Evolutionary conservation across 2,888 invertebrate species (phyloP), one percentile per base, ranked within the genome.

Genomic region (Pseudanteris insignis): DNA sequence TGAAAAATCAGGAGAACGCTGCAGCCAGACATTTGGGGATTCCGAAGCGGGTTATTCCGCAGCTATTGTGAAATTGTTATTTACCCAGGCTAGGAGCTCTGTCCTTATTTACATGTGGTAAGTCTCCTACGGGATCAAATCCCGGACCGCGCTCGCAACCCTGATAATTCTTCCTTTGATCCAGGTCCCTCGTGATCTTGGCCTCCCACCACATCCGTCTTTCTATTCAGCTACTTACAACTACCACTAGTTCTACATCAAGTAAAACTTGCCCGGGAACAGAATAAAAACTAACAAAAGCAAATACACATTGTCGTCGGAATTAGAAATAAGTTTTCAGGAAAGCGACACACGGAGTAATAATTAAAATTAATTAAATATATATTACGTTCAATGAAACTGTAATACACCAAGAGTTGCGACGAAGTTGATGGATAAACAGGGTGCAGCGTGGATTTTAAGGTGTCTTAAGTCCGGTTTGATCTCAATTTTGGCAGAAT

Each of bases 151-250:
- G 77, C 69, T 73, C 64, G 72, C 73, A 76, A 75, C 77, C 78
- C 76, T 79, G 79, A 79, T 79, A 79, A 79, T 79, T 79, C 79
- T 79, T 79, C 76, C 79, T 79, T 79, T 79, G 79, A 79, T 79
- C 79, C 79, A 71, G 67, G 72, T 77, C 77, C 76, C 77, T 71
- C 72, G 75, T 73, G 74, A 66, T 67, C 67, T 64, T 63, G 65
- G 54, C 37, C 64, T 57, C 60, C 51, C n/a, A n/a, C n/a, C n/a
- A n/a, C n/a, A n/a, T n/a, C n/a, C n/a, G n/a, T n/a, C n/a, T n/a
- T n/a, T n/a, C n/a, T n/a, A 7, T 21, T 3, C 21, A 21, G 21
- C 21, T 21, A 21, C 21, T 43, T 37, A 37, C 48, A n/a, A n/a
- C n/a, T n/a, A n/a, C n/a, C n/a, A n/a, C n/a, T n/a, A n/a, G n/a